These are phyloP conservation scores for Papilio aristodemus DNA, from an alignment of 1,140 invertebrate species.

Conservation along the genomic window DNA sequence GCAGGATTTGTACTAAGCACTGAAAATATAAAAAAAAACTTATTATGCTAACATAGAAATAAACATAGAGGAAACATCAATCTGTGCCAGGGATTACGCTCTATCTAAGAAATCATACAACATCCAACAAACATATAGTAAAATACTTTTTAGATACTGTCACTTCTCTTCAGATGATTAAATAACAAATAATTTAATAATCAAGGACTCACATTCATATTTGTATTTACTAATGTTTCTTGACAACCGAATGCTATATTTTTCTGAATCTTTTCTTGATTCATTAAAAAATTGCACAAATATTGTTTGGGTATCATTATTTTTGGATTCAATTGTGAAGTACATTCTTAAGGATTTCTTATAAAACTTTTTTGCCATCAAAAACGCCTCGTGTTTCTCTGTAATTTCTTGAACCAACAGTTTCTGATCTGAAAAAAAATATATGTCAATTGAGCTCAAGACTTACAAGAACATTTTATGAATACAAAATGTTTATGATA, in stretches of 20 bases:
- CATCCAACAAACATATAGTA: not conserved
- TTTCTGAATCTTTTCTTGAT: slow-evolving; percentile 61
- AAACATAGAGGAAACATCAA: no score
- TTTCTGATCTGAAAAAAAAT: slow-evolving; percentile 65
- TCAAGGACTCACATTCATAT: slow-evolving; percentile 59
- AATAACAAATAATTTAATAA: slow-evolving; percentile 1
- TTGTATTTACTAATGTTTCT: slow-evolving; percentile 50
- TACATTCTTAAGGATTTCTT: slow-evolving; percentile 70
- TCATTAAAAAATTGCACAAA: slow-evolving; percentile 72
- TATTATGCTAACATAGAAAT: not conserved
- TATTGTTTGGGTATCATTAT: slow-evolving; percentile 50
- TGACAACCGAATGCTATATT: slow-evolving; percentile 56
- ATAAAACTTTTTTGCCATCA: slow-evolving; percentile 70
- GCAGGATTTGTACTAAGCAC: slow-evolving; percentile 59
- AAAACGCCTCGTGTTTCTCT: slow-evolving; percentile 72
- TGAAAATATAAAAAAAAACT: slow-evolving; percentile 49
- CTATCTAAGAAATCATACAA: not conserved
- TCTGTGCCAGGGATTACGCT: no score
- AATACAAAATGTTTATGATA: not conserved
- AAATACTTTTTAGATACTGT: no score
- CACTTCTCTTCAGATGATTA: not conserved
- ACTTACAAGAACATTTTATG: no score
- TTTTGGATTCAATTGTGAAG: slow-evolving; percentile 59
- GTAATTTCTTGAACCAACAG: slow-evolving; percentile 65
- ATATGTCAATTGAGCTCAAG: not conserved